phyloP scores from a whole-genome alignment of 2,113 vertebrate genomes.

The Daboia siamensis region DNA sequence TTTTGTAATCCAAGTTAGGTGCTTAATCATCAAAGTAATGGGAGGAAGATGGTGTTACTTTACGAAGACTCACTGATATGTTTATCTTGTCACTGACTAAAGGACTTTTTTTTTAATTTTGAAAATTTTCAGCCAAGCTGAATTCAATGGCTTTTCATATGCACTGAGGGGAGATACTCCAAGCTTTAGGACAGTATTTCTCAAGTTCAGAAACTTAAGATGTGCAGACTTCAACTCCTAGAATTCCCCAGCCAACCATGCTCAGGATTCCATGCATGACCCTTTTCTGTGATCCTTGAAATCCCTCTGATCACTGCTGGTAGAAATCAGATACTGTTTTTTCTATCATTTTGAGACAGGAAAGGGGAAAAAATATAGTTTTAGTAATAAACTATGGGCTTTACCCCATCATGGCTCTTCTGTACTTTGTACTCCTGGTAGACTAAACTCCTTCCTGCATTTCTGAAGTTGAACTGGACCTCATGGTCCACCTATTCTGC shows the following conservation, averaged over 20 bases:
- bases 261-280: neutral
- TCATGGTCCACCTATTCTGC: neutral
- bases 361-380: neutral
- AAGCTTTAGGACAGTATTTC: neutral
- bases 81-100: neutral
- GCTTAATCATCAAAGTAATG: neutral
- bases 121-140: neutral
- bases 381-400: neutral
- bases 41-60: neutral
- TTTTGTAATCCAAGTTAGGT: neutral
- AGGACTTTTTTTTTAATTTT: neutral
- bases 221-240: neutral
- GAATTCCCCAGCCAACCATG: neutral
- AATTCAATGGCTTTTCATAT: neutral
- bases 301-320: neutral
- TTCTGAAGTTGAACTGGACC: neutral
- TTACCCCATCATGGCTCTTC: neutral
- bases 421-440: neutral
- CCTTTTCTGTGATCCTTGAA: neutral
- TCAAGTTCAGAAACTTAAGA: neutral
- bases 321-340: neutral
- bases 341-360: neutral
- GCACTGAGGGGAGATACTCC: neutral
- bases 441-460: neutral
- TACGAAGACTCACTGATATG: neutral